Evolutionary conservation across 2,888 invertebrate genomes (phyloP).

Genomic region (Xestia sexstrigata): DNA sequence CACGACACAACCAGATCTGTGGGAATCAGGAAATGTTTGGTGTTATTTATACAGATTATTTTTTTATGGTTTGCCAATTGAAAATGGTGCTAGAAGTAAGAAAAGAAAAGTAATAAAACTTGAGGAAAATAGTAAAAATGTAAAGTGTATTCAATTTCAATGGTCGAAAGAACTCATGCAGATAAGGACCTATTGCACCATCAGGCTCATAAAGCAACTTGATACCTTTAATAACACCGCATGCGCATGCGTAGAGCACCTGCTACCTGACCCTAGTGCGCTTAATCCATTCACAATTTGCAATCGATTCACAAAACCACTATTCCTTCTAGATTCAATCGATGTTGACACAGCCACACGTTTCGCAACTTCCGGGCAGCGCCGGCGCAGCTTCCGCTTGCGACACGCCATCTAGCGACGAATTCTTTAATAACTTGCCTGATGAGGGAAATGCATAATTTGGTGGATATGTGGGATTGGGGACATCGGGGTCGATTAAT

Average conservation of each 20-base stretch:
- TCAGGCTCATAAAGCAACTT: not conserved
- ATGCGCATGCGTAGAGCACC: not conserved
- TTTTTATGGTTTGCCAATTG: not conserved
- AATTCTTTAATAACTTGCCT: slow-evolving; percentile 30
- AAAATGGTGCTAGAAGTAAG: not conserved
- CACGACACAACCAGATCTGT: slow-evolving; percentile 40
- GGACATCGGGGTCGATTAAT: slow-evolving; percentile 7
- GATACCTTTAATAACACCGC: not conserved
- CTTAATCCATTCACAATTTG: slow-evolving; percentile 35
- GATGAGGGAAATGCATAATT: slow-evolving; percentile 41
- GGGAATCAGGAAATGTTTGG: slow-evolving; percentile 19
- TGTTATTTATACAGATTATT: not conserved
- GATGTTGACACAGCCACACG: slow-evolving; percentile 28
- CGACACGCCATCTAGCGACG: slow-evolving; percentile 53
- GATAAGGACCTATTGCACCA: not conserved
- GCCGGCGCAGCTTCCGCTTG: slow-evolving; percentile 64
- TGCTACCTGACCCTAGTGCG: not conserved
- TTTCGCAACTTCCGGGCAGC: slow-evolving; percentile 60
- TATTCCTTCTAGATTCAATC: slow-evolving; percentile 23
- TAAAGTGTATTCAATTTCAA: not conserved
- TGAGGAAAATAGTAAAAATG: not conserved
- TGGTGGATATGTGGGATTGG: slow-evolving; percentile 34
- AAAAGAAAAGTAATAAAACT: not conserved
- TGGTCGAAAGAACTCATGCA: not conserved
- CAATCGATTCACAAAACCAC: slow-evolving; percentile 31